Conservation (phyloP, 2,797 vertebrate species). For the Cynopterus sphinx region DNA sequence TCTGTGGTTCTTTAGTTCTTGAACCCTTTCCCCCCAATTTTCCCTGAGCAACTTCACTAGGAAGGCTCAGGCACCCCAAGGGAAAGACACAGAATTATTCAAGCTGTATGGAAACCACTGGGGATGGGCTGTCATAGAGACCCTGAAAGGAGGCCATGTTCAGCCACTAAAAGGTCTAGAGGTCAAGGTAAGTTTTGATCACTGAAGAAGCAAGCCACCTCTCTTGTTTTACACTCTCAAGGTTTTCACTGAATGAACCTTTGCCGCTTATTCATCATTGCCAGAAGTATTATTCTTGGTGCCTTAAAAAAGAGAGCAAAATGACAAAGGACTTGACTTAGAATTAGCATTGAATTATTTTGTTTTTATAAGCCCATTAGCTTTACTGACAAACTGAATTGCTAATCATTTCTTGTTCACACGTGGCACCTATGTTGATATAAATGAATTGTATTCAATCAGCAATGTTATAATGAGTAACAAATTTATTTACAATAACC, state of each 20-base stretch:
- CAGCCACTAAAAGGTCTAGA: not conserved
- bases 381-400: slow-evolving; percentile 41
- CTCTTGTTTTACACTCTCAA: not conserved
- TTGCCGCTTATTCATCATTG: not conserved
- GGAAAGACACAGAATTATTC: not conserved
- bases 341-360: slow-evolving; percentile 54
- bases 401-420: slow-evolving; percentile 20
- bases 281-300: slow-evolving; percentile 30
- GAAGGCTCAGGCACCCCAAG: not conserved
- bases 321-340: slow-evolving; percentile 34
- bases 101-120: not conserved
- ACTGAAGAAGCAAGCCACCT: not conserved
- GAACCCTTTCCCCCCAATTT: not conserved
- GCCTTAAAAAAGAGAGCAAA: slow-evolving; percentile 11
- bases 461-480: slow-evolving; percentile 42
- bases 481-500: slow-evolving; percentile 49
- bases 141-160: not conserved
- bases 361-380: slow-evolving; percentile 64
- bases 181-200: not conserved
- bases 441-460: slow-evolving; percentile 34
- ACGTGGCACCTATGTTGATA: not conserved
- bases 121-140: not conserved
- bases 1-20: not conserved
- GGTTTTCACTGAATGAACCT: not conserved
- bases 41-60: not conserved